Conservation (phyloP, 2,888 invertebrate genomes). For the Drosophila atripex region DNA sequence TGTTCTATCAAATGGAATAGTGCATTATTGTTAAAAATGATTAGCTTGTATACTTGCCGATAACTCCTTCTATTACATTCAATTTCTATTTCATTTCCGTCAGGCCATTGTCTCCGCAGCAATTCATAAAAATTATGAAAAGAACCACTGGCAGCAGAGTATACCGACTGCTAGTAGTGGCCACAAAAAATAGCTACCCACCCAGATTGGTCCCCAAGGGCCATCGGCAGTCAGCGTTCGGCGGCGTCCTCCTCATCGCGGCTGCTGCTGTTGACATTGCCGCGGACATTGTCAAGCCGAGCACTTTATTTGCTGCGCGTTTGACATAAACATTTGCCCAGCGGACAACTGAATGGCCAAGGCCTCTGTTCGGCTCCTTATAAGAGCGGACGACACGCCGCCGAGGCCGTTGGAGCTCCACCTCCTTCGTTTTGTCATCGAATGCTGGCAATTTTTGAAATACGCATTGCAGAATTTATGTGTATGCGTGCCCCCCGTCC, state of each 20-base stretch:
- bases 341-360: conserved; percentile 76
- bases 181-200: conserved; percentile 49
- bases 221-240: conserved; percentile 26
- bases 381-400: conserved; percentile 72
- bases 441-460: conserved; percentile 74
- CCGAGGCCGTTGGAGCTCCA: conserved; percentile 25
- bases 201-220: conserved; percentile 79
- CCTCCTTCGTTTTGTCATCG: conserved; percentile 44
- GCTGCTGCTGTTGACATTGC: conserved; percentile 67
- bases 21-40: conserved; percentile 2
- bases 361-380: conserved; percentile 75
- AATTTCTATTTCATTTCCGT: conserved; percentile 51
- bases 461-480: conserved; percentile 78
- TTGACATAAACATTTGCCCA: conserved; percentile 80
- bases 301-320: conserved; percentile 78
- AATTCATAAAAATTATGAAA: conserved; percentile 77
- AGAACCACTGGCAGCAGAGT: conserved; percentile 31
- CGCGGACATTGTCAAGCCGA: conserved; percentile 75
- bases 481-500: conserved; percentile 67
- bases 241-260: background rate
- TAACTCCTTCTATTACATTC: background rate
- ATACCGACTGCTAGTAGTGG: background rate
- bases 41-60: background rate
- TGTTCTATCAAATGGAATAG: background rate
- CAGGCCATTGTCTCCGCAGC: conserved; percentile 50